These are phyloP conservation scores for Atopsyche davidsoni DNA, from an alignment of 1,140 invertebrate genomes.

Conservation along the genomic window DNA sequence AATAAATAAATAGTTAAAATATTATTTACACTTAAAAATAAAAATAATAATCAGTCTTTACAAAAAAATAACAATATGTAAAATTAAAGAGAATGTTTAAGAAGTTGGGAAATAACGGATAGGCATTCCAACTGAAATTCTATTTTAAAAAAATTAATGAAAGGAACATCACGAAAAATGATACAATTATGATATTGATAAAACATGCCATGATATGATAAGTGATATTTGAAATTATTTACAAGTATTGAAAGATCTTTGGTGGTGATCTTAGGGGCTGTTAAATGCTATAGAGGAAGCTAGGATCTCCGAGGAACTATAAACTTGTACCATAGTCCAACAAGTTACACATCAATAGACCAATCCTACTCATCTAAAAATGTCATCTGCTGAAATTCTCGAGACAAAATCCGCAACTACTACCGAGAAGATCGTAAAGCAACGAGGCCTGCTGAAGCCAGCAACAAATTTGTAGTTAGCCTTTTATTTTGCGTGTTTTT, in stretches of 20 bases:
- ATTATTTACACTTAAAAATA: constrained; percentile 7
- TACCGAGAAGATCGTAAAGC: too few species aligned
- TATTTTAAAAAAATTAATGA: too few species aligned
- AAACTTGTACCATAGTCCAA: background rate
- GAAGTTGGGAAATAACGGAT: background rate
- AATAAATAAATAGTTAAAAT: constrained; percentile 15
- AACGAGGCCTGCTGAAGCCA: too few species aligned
- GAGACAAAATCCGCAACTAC: too few species aligned
- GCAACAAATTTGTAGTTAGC: too few species aligned
- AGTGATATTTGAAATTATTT: background rate
- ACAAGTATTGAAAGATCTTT: constrained; percentile 4
- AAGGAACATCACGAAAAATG: too few species aligned
- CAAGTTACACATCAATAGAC: background rate
- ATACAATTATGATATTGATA: background rate
- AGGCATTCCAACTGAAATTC: background rate
- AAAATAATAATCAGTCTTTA: constrained; percentile 24
- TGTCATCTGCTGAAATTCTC: too few species aligned
- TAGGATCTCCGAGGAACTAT: background rate
- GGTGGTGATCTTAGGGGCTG: constrained; percentile 12
- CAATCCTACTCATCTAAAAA: constrained; percentile 6
- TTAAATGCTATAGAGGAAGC: constrained; percentile 5
- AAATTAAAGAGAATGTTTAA: background rate
- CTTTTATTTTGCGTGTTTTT: too few species aligned
- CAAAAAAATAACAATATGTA: constrained; percentile 11
- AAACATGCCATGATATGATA: background rate